Evolutionary conservation across 37 sponge, comb jelly and placozoan species (phyloP).

Genomic region (Beroe forskalii): DNA sequence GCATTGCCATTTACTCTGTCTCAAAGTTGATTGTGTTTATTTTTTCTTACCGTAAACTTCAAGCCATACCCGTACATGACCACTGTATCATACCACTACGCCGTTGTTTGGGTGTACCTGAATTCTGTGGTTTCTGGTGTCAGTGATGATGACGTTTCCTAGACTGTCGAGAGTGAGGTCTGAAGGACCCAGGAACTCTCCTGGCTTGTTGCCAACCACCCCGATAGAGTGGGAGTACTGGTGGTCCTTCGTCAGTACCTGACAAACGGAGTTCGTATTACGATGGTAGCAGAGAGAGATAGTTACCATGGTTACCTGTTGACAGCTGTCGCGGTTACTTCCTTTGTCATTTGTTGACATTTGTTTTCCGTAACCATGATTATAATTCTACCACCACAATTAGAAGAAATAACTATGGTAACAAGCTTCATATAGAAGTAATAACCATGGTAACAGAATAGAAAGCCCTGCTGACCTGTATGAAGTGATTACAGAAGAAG

Average conservation of each 20-base stretch:
- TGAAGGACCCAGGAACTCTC: constrained; percentile 29
- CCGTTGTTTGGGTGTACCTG: constrained; percentile 41
- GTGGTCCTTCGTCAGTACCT: constrained; percentile 18
- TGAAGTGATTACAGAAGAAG: constrained; percentile 62
- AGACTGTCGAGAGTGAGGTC: constrained; percentile 7
- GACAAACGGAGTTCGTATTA: neutral
- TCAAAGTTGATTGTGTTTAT: too few species aligned
- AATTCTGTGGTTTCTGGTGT: constrained; percentile 29
- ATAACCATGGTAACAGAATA: too few species aligned
- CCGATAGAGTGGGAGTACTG: constrained; percentile 27
- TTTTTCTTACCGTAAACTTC: too few species aligned
- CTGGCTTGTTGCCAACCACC: constrained; percentile 46
- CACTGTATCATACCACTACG: neutral
- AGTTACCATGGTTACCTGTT: neutral
- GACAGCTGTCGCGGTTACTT: neutral
- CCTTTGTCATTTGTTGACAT: neutral
- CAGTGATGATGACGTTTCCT: constrained; percentile 22
- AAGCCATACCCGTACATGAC: too few species aligned
- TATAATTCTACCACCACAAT: too few species aligned
- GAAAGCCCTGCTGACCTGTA: neutral
- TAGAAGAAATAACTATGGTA: too few species aligned
- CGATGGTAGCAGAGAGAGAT: too few species aligned
- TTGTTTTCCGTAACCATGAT: too few species aligned
- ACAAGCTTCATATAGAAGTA: too few species aligned
- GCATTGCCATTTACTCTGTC: too few species aligned